A percentile compares a stretch with the other conserved stretches of the same genome.
Conservation (phyloP, 2,888 invertebrate species). For the Rhorus exstirpatorius region DNA sequence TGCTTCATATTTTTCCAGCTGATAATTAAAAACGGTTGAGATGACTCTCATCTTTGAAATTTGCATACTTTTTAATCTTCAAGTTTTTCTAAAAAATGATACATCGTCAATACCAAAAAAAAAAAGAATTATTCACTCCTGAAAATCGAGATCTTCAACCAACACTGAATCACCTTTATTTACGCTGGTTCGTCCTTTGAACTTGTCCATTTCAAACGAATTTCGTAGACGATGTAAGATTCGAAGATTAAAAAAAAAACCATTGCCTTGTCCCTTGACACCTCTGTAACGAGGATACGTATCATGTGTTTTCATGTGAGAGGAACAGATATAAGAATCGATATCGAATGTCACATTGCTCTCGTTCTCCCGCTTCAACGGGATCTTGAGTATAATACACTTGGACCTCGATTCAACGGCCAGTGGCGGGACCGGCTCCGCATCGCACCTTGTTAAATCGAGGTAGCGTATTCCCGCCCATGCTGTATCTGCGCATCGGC, state of each 20-base stretch:
- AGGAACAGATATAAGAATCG: slow-evolving; percentile 54
- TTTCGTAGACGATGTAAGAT: slow-evolving; percentile 24
- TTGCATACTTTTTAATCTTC: slow-evolving; percentile 45
- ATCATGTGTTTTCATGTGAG: slow-evolving; percentile 51
- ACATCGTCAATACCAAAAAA: neutral
- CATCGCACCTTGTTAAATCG: too few species aligned
- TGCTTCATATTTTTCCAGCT: neutral
- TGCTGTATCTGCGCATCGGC: too few species aligned
- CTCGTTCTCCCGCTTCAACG: slow-evolving; percentile 54
- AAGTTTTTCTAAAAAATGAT: neutral
- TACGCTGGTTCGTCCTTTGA: neutral
- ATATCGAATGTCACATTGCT: slow-evolving; percentile 62
- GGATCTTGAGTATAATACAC: slow-evolving; percentile 7
- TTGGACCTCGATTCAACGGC: too few species aligned
- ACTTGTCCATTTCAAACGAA: neutral
- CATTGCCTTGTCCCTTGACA: slow-evolving; percentile 37
- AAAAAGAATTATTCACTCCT: too few species aligned
- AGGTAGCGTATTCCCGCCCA: too few species aligned
- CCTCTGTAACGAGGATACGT: slow-evolving; percentile 62
- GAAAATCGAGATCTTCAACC: too few species aligned
- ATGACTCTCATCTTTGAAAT: slow-evolving; percentile 11
- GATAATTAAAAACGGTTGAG: slow-evolving; percentile 20
- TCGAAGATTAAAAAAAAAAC: slow-evolving; percentile 39
- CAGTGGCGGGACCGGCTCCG: too few species aligned
- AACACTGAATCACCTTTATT: too few species aligned